Evolutionary conservation across 2,113 vertebrate species (phyloP), one percentile per base, ranked within the genome.

Genomic region (Craseonycteris thonglongyai): DNA sequence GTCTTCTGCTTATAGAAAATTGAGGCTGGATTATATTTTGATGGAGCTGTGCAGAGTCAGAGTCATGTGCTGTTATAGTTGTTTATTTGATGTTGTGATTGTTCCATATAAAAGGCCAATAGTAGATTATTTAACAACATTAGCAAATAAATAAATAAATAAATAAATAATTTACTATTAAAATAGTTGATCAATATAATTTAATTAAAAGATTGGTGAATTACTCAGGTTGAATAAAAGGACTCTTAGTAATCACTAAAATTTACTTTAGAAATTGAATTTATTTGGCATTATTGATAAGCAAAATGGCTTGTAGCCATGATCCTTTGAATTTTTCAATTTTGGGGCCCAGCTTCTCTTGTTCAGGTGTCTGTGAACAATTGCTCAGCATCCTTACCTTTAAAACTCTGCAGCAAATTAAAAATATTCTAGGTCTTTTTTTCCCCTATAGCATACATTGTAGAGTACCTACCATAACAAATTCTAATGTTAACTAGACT

Each of bases 51-150:
- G 47, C 42, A 68, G 72, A 66, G 69, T 78, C 15, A 66, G 8
- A 80, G 83, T 56, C 40, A 15, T 22, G n/a, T 78, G 72, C 54
- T 80, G 40, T 87, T 75, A 68, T 30, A 51, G 16, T 16, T 51
- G n/a, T n/a, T n/a, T n/a, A n/a, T n/a, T n/a, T 83, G 66, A 95
- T 93, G 81, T 96, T 76, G 93, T 38, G 87, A 42, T 93, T 75
- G 16, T 38, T 94, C 63, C 74, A 69, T 28, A n/a, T 19, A 69
- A 33, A 33, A 80, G 61, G 21, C 6, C 35, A 65, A 65, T 87
- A 82, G 61, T 19, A 80, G 85, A 78, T 9, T 89, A 61, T 96
- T 95, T 94, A 86, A 91, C 49, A 86, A 35, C 35, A 80, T 33
- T 76, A 49, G 82, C 40, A 63, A 49, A 66, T 13, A 51, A 51